Base-by-base conservation (phyloP, 2,797 vertebrate genomes). In the Anolis apletophallus region DNA sequence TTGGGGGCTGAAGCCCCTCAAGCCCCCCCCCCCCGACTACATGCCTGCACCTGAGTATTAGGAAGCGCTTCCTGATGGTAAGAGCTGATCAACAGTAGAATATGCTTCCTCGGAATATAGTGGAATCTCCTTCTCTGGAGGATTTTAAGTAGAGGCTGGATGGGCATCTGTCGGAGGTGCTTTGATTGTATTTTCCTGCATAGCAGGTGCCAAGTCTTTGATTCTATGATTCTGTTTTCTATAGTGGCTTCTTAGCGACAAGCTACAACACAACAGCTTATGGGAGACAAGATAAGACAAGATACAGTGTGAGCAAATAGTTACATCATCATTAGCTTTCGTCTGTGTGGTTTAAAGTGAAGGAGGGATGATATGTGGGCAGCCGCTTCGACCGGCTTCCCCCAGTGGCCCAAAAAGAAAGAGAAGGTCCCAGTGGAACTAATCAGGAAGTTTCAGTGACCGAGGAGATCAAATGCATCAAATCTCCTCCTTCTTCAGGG, bases 401-500 rank as follows among this genome's bases (percentile, higher is more conserved):
- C 74, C 64, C 74, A 87, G 23, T 29, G 52, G 80, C 29, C 40
- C 50, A 23, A 77, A 54, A 71, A 78, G 80, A 87, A 52, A 72
- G 74, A 83, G 86, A 46, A 90, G 90, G 87, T 94, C 92, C 88
- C 85, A 36, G 92, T 85, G 88, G 89, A 94, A 91, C 89, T 94
- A 94, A 95, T 94, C 94, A 94, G 85, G 91, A 94, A 94, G 85
- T 91, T 94, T 94, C 94, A 80, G 80, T 79, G 90, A 89, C 91
- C 89, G 92, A 83, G 88, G 91, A 94, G 92, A 92, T 91, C 91
- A 94, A 94, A 92, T 89, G 90, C 93, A 91, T 92, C 93, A 93
- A 94, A 94, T 92, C 94, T 93, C 88, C 92, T 69, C 88, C 91
- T 94, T 93, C 93, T 94, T 92, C 86, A 90, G 94, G 94, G 91